phyloP scores from a whole-genome alignment of 2,797 vertebrate genomes.

The Gallirallus australis region DNA sequence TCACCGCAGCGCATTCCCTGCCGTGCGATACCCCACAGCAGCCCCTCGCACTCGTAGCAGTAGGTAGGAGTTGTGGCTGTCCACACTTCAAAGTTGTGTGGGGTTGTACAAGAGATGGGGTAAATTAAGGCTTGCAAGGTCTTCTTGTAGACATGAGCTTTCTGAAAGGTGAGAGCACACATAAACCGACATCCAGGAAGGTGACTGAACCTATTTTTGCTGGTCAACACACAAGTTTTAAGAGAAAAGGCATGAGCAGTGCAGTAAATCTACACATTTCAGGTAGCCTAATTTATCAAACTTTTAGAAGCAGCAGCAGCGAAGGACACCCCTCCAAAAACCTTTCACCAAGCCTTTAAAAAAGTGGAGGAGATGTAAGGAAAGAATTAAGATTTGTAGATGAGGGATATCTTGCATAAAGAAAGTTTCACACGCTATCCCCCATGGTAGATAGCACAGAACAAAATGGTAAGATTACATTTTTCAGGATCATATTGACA shows the following conservation, averaged over 20 bases:
- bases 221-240: neutral
- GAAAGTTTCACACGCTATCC: neutral
- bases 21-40: slow-evolving; percentile 96
- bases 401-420: neutral
- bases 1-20: slow-evolving; percentile 97
- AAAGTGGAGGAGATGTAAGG: neutral
- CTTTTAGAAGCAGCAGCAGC: neutral
- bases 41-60: slow-evolving; percentile 98
- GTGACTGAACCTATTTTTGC: neutral
- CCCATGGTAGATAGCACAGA: neutral
- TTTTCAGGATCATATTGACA: neutral
- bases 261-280: neutral
- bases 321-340: neutral
- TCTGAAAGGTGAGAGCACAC: slow-evolving; percentile 82
- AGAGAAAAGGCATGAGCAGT: neutral
- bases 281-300: neutral
- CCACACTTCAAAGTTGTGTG: slow-evolving; percentile 98
- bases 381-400: neutral
- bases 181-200: neutral
- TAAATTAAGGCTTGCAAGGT: slow-evolving; percentile 98
- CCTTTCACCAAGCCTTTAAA: neutral
- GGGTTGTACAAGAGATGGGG: slow-evolving; percentile 97
- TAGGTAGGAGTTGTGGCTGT: slow-evolving; percentile 96
- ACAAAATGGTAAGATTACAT: neutral
- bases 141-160: slow-evolving; percentile 98